Evolutionary conservation across 2,888 invertebrate genomes (phyloP), one percentile per base, ranked within the genome.

Genomic region (Leptinotarsa peninsularis): DNA sequence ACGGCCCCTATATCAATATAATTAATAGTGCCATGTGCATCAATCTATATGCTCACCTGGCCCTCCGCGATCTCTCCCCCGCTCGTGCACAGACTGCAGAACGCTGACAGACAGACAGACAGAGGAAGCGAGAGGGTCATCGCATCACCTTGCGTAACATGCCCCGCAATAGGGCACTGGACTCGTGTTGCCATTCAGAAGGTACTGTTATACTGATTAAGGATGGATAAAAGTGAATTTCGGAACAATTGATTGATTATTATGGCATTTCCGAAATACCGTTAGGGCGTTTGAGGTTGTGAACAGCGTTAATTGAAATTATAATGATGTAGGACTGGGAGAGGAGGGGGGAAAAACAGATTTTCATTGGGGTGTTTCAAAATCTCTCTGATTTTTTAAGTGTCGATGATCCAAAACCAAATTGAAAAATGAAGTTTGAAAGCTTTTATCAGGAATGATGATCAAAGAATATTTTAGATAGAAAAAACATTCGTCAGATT

Each of bases 11-110:
- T 80, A 80, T 78, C 81, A 79, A 80, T 79, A 82, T 82, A 84
- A 84, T 84, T 84, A 84, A 84, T 84, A 84, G 83, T 83, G 82
- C 84, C 84, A 84, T 84, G 84, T 84, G 84, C 82, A 83, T 84
- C 85, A 85, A 85, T 85, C 84, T 85, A 85, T 84, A 85, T 82
- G 81, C 82, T 84, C 85, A 84, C 85, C 85, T 84, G 85, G 84
- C 74, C 74, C 76, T 67, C 74, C 74, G 77, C 76, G 77, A 77
- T 77, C 77, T 77, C 79, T 77, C 79, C 79, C 77, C 79, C 79
- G 77, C 79, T 74, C 74, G 74, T 74, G 73, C 75, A 72, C 78
- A 75, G 76, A 78, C 78, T 74, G 58, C 69, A 72, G 75, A 75
- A 66, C 69, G 76, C 69, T 52, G 75, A 73, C 73, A 58, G 70